phyloP scores from a whole-genome alignment of 2,113 vertebrate species.

The Dicentrarchus labrax region DNA sequence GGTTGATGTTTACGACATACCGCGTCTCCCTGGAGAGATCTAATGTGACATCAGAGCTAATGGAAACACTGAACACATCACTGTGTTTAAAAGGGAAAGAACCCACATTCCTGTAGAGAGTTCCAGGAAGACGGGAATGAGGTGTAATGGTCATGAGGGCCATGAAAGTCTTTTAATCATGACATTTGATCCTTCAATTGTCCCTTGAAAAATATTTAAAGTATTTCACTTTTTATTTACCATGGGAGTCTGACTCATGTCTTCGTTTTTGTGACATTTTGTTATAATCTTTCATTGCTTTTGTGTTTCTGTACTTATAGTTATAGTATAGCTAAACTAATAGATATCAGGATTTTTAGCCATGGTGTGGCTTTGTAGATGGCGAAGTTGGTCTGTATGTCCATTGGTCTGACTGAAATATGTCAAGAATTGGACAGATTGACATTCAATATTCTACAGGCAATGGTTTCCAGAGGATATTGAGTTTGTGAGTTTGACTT shows the following conservation, averaged over 20 bases:
- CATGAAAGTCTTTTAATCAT: conserved; percentile 18
- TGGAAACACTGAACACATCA: conserved; percentile 53
- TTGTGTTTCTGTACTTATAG: no score
- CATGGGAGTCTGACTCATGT: background rate
- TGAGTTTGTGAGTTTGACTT: no score
- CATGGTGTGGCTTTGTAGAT: background rate
- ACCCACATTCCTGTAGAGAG: conserved; percentile 42
- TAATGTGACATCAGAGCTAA: conserved; percentile 47
- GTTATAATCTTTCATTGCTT: no score
- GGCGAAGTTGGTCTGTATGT: no score
- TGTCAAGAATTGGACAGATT: background rate
- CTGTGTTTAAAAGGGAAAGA: background rate
- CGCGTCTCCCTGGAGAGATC: conserved; percentile 39
- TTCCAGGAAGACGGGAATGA: conserved; percentile 28
- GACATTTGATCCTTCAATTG: background rate
- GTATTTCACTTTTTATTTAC: background rate
- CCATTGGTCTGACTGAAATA: no score
- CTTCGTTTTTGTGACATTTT: background rate
- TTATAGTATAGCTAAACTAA: no score
- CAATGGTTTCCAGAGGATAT: background rate
- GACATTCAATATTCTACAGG: background rate
- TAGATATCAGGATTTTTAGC: no score
- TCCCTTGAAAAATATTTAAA: background rate
- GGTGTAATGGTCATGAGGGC: background rate
- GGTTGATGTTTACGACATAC: conserved; percentile 47